Conservation (phyloP, 1,140 invertebrate species). For the Vanessa tameamea region DNA sequence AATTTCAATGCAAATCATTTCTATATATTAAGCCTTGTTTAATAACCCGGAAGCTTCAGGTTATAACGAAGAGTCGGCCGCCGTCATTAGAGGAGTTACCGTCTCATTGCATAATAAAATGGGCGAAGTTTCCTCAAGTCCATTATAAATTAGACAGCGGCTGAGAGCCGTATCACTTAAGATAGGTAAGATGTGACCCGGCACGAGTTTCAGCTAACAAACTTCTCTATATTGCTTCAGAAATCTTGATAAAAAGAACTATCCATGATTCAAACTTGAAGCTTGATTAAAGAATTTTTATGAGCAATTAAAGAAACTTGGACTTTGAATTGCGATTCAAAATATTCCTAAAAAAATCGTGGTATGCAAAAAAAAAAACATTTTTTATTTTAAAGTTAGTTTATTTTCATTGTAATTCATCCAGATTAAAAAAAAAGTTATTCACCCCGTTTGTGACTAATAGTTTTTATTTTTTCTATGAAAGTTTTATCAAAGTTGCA, state of each 20-base stretch:
- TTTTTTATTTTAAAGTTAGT: too few relatives aligned
- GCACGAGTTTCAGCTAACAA: slow-evolving; percentile 72
- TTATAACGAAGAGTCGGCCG: slow-evolving; percentile 65
- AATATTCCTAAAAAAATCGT: background rate
- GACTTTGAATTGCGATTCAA: slow-evolving; percentile 13
- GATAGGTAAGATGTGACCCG: slow-evolving; percentile 80
- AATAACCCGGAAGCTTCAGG: slow-evolving; percentile 57
- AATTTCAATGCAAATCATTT: slow-evolving; percentile 47
- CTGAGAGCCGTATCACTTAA: slow-evolving; percentile 78
- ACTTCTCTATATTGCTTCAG: slow-evolving; percentile 70
- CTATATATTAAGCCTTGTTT: slow-evolving; percentile 60
- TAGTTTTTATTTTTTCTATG: too few relatives aligned
- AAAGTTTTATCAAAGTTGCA: too few relatives aligned
- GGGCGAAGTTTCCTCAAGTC: slow-evolving; percentile 78
- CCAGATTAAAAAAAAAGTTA: too few relatives aligned
- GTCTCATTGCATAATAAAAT: slow-evolving; percentile 80
- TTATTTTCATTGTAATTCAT: too few relatives aligned
- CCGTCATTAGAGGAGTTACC: slow-evolving; percentile 77
- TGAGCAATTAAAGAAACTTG: slow-evolving; percentile 57
- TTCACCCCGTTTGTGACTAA: too few relatives aligned
- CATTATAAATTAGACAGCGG: slow-evolving; percentile 81
- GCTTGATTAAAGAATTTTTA: slow-evolving; percentile 46
- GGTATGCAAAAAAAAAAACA: too few relatives aligned
- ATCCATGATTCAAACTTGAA: slow-evolving; percentile 73
- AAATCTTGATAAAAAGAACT: slow-evolving; percentile 80